Evolutionary conservation across 2,888 invertebrate species (phyloP).

Genomic region (Hydrotaea diabolus): DNA sequence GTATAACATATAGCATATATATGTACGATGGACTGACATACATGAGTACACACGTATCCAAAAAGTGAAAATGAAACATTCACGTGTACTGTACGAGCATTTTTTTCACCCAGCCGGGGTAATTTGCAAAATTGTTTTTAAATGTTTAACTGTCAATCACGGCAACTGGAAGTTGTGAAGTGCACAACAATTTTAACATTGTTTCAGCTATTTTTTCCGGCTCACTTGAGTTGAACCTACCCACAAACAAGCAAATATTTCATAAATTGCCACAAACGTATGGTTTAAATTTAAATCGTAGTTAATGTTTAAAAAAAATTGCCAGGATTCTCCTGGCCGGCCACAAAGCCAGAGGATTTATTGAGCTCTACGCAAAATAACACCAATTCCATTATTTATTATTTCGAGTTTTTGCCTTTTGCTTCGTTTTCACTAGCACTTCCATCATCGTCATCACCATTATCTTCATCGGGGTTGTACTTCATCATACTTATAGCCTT

Average conservation of each 20-base stretch:
- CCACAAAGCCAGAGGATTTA: background rate
- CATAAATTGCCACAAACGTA: background rate
- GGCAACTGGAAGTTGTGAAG: slow-evolving; percentile 44
- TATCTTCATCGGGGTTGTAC: background rate
- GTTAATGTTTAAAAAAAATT: background rate
- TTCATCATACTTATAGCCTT: slow-evolving; percentile 35
- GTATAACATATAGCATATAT: background rate
- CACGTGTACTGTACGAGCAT: background rate
- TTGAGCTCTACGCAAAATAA: background rate
- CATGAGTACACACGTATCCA: background rate
- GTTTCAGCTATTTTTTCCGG: background rate
- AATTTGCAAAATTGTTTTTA: slow-evolving; percentile 40
- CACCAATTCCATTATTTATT: background rate
- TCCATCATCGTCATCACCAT: slow-evolving; percentile 19
- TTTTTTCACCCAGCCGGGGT: background rate
- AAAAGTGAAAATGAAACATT: slow-evolving; percentile 2
- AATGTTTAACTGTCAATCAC: slow-evolving; percentile 57
- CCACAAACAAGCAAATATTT: background rate
- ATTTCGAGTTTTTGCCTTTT: slow-evolving; percentile 28
- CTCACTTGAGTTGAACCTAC: background rate
- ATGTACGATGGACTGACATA: no score
- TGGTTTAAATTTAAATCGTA: background rate
- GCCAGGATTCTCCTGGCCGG: background rate
- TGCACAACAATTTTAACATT: slow-evolving; percentile 25
- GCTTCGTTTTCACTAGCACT: slow-evolving; percentile 20